These are phyloP conservation scores for Pycnomerus fuliginosus DNA, from an alignment of 2,888 invertebrate genomes.

Conservation along the genomic window DNA sequence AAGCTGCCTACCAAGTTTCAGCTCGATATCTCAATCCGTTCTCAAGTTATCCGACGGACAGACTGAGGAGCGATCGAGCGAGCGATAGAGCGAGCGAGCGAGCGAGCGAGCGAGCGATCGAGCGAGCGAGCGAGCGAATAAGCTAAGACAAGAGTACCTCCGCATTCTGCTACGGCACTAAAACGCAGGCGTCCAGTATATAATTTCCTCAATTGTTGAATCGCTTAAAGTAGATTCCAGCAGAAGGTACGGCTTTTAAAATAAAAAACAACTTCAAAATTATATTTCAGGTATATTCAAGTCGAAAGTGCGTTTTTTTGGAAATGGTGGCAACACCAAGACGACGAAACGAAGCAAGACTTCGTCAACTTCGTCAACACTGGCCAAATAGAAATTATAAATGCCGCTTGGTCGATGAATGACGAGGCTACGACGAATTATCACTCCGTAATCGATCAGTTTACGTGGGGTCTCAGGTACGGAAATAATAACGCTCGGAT, in stretches of 20 bases:
- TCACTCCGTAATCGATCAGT: constrained; percentile 72
- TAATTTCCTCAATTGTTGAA: constrained; percentile 67
- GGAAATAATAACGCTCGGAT: no score
- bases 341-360: constrained; percentile 56
- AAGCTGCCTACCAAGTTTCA: no score
- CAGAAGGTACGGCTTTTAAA: constrained; percentile 52
- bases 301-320: constrained; percentile 80
- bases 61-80: no score
- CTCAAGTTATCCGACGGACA: no score
- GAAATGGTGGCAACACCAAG: constrained; percentile 80
- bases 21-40: no score
- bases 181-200: constrained; percentile 64
- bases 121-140: no score
- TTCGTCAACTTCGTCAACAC: constrained; percentile 68
- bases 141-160: no score
- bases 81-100: no score
- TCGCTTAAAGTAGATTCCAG: constrained; percentile 59
- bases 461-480: constrained; percentile 60
- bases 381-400: constrained; percentile 74
- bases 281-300: constrained; percentile 73
- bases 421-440: constrained; percentile 74
- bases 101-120: no score
- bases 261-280: no score
- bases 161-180: no score
- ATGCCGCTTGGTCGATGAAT: constrained; percentile 85